phyloP scores from a whole-genome alignment of 1,140 invertebrate genomes.

The Drosophila saltans region DNA sequence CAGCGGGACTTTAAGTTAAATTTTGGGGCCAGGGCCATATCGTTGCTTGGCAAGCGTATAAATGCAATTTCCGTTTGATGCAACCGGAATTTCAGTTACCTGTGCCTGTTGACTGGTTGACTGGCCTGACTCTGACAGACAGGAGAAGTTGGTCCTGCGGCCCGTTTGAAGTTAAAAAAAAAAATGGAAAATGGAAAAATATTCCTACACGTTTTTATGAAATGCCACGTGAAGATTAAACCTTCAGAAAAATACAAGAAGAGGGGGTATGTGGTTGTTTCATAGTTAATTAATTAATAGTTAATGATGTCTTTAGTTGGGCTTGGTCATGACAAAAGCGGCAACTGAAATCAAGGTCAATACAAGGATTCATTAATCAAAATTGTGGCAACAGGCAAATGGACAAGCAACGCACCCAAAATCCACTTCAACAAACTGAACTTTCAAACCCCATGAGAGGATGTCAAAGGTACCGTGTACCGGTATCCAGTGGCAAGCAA shows the following conservation, averaged over 20 bases:
- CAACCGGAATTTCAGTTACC: constrained; percentile 66
- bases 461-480: constrained; percentile 5
- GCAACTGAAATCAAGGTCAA: constrained; percentile 26
- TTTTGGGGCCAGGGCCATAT: constrained; percentile 17
- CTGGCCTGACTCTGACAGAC: constrained; percentile 48
- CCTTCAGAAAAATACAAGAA: no score
- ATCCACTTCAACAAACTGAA: constrained; percentile 11
- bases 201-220: background rate
- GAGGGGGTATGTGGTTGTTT: background rate
- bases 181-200: background rate
- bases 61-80: constrained; percentile 76
- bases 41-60: constrained; percentile 57
- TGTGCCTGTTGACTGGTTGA: constrained; percentile 30
- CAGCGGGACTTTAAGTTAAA: constrained; percentile 6
- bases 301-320: constrained; percentile 11
- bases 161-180: background rate
- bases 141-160: constrained; percentile 13
- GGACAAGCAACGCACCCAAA: constrained; percentile 8
- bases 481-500: constrained; percentile 8
- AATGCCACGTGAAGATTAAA: background rate
- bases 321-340: constrained; percentile 19
- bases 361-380: constrained; percentile 9
- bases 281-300: constrained; percentile 9
- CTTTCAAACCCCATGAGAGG: constrained; percentile 13
- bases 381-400: constrained; percentile 12